These are phyloP conservation scores for Nemotelus nigrinus DNA, from an alignment of 2,888 invertebrate genomes.

Conservation along the genomic window DNA sequence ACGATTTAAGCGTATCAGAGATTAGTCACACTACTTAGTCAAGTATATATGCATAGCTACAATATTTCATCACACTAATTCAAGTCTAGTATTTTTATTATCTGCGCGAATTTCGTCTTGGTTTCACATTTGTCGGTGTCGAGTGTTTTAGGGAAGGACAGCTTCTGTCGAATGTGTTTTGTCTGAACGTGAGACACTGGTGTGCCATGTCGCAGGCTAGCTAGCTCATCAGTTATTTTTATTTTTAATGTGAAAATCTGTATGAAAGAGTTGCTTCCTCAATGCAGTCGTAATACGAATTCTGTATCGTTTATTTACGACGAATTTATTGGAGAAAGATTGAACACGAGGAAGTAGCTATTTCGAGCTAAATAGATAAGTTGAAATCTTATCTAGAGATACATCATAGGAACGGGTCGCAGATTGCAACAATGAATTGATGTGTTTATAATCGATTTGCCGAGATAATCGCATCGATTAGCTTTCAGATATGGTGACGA, in stretches of 20 bases:
- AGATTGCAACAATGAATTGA: no score
- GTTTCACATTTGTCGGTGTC: background rate
- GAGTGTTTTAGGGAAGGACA: constrained; percentile 9
- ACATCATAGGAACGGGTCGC: no score
- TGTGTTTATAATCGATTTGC: no score
- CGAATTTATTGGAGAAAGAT: background rate
- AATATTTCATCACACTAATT: constrained; percentile 12
- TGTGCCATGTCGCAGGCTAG: background rate
- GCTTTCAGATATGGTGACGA: no score
- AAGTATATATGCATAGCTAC: background rate
- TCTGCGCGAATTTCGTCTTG: background rate
- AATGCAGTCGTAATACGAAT: background rate
- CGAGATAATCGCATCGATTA: no score
- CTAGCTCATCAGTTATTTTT: constrained; percentile 34
- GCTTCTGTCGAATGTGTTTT: background rate
- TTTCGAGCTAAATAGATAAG: no score
- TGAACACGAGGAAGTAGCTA: background rate
- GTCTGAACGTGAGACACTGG: background rate
- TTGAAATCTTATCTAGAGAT: no score
- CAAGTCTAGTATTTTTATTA: constrained; percentile 10
- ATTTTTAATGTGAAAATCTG: background rate
- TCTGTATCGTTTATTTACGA: background rate
- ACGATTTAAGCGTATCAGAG: constrained; percentile 24
- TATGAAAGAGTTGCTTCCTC: background rate
- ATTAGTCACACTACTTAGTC: constrained; percentile 39